phyloP scores from a whole-genome alignment of 2,797 vertebrate species.

The Limnodromus scolopaceus region DNA sequence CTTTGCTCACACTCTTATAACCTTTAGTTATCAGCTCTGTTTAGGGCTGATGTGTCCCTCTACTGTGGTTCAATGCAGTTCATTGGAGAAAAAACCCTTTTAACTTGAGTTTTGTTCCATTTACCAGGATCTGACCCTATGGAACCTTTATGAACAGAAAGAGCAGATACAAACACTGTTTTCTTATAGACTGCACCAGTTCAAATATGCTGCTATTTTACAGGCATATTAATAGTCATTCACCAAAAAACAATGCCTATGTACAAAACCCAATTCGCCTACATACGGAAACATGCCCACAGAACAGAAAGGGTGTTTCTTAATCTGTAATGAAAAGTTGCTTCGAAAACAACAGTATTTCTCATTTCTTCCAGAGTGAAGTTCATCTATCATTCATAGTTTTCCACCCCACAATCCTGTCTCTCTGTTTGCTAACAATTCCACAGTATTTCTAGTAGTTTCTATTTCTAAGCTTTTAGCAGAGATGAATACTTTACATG shows the following conservation, averaged over 20 bases:
- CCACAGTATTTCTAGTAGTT: background rate
- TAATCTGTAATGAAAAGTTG: background rate
- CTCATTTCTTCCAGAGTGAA: background rate
- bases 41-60: background rate
- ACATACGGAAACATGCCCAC: background rate
- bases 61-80: background rate
- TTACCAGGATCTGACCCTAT: background rate
- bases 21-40: background rate
- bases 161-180: slow-evolving; percentile 24
- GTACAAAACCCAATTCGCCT: background rate
- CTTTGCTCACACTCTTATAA: background rate
- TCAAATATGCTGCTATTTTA: background rate
- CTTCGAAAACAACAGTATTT: slow-evolving; percentile 3
- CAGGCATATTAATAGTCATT: background rate
- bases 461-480: background rate
- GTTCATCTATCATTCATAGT: background rate
- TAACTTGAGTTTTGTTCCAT: slow-evolving; percentile 29
- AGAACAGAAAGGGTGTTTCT: background rate
- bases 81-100: slow-evolving; percentile 4
- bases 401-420: background rate
- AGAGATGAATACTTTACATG: background rate
- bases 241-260: background rate
- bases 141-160: slow-evolving; percentile 22
- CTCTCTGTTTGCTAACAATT: background rate
- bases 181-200: background rate